Base-by-base conservation (phyloP, 1,140 invertebrate species). In the Drosophila baimaii region DNA sequence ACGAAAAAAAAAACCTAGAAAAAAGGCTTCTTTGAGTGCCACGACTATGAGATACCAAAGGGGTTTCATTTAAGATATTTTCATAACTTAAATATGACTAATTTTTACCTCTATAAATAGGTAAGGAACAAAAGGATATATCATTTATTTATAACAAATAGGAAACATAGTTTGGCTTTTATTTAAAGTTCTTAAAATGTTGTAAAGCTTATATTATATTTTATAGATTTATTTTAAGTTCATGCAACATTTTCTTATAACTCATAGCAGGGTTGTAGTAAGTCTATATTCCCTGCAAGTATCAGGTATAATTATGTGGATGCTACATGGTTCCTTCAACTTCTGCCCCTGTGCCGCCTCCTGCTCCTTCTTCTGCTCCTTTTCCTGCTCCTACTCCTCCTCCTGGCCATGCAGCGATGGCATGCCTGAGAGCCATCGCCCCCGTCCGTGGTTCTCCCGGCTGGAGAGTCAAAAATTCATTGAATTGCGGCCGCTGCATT, bases 401-500 rank as follows among this genome's bases (percentile, higher is more conserved):
- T 39, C 29, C 12, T 52, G 17, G 7, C 59, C 21, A 19, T 25
- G 29, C 37, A 55, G 29, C 63, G 49, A 41, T 77, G 73, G 62
- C 72, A 66, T 77, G 74, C 64, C 70, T 57, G 31, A 64, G 62
- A 49, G 54, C 54, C 44, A 51, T 54, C 31, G 47, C 39, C 23
- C 39, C 37, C 27, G 19, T 56, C 46, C 51, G 41, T 66, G 31
- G 66, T 65, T 68, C 37, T 51, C 66, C 69, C 46, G 54, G 55
- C 23, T 56, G 73, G 77, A 88, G 84, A 88, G 84, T 88, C 84
- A 88, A 88, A 88, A 88, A 88, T 89, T 89, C 84, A 89, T 89
- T 89, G 84, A 89, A 89, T 89, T 89, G 85, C 85, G 85, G 84
- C 84, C 84, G 77, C 59, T 89, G 85, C 85, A 89, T 89, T 89